Evolutionary conservation across 2,113 vertebrate genomes (phyloP), one percentile per base, ranked within the genome.

Genomic region (Erinaceus europaeus): DNA sequence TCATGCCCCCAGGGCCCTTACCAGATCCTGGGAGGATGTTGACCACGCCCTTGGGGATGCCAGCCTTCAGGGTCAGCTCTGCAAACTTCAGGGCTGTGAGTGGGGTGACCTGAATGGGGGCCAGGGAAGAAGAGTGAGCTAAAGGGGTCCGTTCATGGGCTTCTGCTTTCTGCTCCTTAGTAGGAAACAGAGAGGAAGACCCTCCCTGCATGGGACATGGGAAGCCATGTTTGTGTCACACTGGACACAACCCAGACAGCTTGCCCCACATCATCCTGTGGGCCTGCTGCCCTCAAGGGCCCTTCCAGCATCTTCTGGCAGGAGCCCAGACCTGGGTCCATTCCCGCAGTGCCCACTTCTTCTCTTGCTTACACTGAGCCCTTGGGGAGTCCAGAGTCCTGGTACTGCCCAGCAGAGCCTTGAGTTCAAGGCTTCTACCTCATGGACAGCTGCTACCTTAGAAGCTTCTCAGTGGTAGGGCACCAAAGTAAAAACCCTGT

Each of bases 51-150:
- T 97, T 98, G 27, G 98, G 98, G 52, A 98, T 94, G 40, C 98
- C 98, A 0, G 97, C 98, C 89, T 96, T 97, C 1, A 97, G 94
- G 0, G 98, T 95, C 89, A 98, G 94, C 81, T 98, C 98, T 0
- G 98, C 98, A 94, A 98, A 98, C 94, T 98, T 98, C 69, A 98
- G 80, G 3, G 98, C 98, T 4, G 98, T 98, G 78, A 98, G 96
- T 3, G 98, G 98, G 20, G 98, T 98, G 85, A 98, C 98, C 98
- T 98, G 62, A 59, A 48, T 9, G 29, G 44, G 29, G 65, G 11
- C 8, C 9, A 64, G 42, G 46, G n/a, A 5, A 34, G 69, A 72
- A 34, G 42, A 9, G 7, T 9, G 84, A 12, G 64, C 78, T 17
- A 5, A 32, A 40, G 32, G 4, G 1, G 9, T 6, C 15, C 13